Conservation (phyloP, 2,888 invertebrate genomes). For the Ephialtes manifestator region DNA sequence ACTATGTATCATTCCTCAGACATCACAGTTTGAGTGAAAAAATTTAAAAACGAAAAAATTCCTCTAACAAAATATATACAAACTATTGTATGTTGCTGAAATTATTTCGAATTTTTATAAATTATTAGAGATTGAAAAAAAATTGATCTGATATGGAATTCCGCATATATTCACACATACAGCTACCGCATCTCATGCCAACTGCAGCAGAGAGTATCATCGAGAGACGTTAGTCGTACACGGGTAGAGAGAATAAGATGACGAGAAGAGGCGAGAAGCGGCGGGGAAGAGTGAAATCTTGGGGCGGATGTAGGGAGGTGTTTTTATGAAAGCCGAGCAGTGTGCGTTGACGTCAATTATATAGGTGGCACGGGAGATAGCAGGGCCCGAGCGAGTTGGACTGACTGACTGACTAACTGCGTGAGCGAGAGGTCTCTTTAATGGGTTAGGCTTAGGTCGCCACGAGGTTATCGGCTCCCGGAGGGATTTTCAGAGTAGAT, state of each 20-base stretch:
- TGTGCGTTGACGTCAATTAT: constrained; percentile 85
- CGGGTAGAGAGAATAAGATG: constrained; percentile 34
- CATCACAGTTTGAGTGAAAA: no score
- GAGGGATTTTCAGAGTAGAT: constrained; percentile 84
- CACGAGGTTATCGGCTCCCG: constrained; percentile 82
- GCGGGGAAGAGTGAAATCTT: constrained; percentile 79
- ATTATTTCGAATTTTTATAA: no score
- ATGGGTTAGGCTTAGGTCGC: constrained; percentile 84
- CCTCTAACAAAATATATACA: no score
- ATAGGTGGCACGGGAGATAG: constrained; percentile 84
- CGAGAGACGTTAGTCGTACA: constrained; percentile 33
- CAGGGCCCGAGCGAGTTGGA: constrained; percentile 49
- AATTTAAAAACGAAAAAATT: no score
- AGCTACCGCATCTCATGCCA: neutral
- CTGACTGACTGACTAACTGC: neutral
- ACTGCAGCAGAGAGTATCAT: constrained; percentile 13
- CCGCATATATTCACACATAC: constrained; percentile 4
- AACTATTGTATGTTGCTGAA: no score
- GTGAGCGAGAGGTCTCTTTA: constrained; percentile 78
- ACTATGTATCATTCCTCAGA: no score
- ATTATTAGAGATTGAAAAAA: neutral
- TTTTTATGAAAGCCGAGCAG: constrained; percentile 85
- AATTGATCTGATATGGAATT: neutral
- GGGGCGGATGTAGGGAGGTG: constrained; percentile 85
- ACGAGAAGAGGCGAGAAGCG: constrained; percentile 57